A percentile compares a stretch with the other conserved stretches of the same genome.
Evolutionary conservation across 2,888 invertebrate genomes (phyloP).

Genomic region (Ditula angustiorana): DNA sequence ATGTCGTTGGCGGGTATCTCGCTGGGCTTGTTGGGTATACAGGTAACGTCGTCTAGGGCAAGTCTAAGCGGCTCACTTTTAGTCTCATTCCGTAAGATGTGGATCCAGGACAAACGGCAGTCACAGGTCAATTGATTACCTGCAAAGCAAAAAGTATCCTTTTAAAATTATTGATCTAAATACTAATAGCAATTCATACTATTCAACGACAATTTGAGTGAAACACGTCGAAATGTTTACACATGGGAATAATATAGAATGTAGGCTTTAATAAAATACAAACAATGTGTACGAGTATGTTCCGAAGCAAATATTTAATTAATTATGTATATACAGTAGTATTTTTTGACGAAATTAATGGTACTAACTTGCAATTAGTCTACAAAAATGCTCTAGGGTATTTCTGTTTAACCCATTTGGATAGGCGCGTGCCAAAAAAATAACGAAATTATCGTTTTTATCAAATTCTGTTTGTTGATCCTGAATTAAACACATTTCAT

Average conservation of each 20-base stretch:
- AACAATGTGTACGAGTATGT: not conserved
- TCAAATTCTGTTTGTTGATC: constrained; percentile 61
- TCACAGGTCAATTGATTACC: constrained; percentile 93
- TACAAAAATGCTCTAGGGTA: not conserved
- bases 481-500: constrained; percentile 70
- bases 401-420: constrained; percentile 1
- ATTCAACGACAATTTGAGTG: not conserved
- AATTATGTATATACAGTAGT: not conserved
- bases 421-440: constrained; percentile 33
- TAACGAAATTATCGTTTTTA: constrained; percentile 35
- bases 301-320: constrained; percentile 4
- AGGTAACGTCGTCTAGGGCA: constrained; percentile 89
- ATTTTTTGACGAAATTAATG: constrained; percentile 11
- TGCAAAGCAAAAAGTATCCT: constrained; percentile 64
- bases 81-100: constrained; percentile 90
- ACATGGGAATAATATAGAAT: not conserved
- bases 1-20: constrained; percentile 47
- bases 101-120: constrained; percentile 92
- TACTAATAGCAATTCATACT: no score
- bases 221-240: not conserved
- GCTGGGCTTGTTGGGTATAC: constrained; percentile 63
- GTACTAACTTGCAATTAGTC: constrained; percentile 30
- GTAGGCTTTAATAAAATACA: not conserved
- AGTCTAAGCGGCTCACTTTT: constrained; percentile 88
- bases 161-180: constrained; percentile 20